Conservation (phyloP, 2,797 vertebrate genomes). For the Pseudochromis fuscus region DNA sequence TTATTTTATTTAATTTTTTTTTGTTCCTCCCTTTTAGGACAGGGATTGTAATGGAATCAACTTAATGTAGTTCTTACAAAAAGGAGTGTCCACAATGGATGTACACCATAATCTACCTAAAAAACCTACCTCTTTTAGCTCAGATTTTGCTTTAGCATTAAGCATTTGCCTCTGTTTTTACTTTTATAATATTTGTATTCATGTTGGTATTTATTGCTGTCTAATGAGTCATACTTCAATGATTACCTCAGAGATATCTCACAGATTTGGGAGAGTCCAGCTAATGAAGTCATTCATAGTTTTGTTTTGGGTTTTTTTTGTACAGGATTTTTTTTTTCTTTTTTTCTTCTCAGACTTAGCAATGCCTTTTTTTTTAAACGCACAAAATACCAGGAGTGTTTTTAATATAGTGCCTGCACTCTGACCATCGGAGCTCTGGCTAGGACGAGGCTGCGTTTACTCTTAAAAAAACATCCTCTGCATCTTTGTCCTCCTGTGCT, state of each 20-base stretch:
- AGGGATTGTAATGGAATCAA: conserved; percentile 82
- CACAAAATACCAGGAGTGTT: conserved; percentile 79
- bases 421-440: conserved; percentile 69
- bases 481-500: conserved; percentile 31
- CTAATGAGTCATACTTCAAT: conserved; percentile 87
- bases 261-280: conserved; percentile 85
- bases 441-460: conserved; percentile 63
- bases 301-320: conserved; percentile 32
- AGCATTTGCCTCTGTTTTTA: conserved; percentile 87
- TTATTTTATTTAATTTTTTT: conserved; percentile 7
- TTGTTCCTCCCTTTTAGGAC: conserved; percentile 68
- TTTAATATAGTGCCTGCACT: conserved; percentile 79
- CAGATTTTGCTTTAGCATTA: conserved; percentile 84
- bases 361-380: conserved; percentile 70
- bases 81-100: conserved; percentile 80
- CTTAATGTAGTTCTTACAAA: conserved; percentile 80
- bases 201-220: conserved; percentile 89
- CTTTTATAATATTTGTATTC: conserved; percentile 88
- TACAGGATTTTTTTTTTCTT: conserved; percentile 44
- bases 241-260: conserved; percentile 87
- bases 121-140: conserved; percentile 86
- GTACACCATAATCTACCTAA: conserved; percentile 85
- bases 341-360: conserved; percentile 71
- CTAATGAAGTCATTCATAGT: conserved; percentile 83
- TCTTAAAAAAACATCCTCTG: conserved; percentile 43